Percentiles rank a stretch among this genome's conserved stretches.
These are phyloP conservation scores for Pseudochirops cupreus DNA, from an alignment of 2,797 vertebrate genomes.

Conservation along the genomic window DNA sequence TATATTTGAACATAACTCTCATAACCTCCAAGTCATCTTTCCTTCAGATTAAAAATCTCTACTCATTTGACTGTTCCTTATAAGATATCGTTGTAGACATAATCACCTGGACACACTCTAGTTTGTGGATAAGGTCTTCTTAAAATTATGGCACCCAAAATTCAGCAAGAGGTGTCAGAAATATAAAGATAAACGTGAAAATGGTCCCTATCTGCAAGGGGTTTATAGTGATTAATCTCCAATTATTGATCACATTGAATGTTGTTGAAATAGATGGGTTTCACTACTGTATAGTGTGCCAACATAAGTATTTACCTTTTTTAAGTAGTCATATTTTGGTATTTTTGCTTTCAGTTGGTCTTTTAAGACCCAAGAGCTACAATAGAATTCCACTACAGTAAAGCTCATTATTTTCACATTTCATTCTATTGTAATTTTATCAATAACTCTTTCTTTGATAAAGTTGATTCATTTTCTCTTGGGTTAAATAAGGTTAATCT, in stretches of 20 bases:
- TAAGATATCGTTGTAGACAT: background rate
- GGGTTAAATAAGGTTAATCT: slow-evolving; percentile 24
- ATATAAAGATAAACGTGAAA: background rate
- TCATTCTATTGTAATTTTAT: background rate
- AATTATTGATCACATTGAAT: background rate
- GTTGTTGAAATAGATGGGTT: background rate
- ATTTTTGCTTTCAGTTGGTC: background rate
- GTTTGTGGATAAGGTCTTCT: background rate
- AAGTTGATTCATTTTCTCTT: background rate
- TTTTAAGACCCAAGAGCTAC: background rate
- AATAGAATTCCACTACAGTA: slow-evolving; percentile 7
- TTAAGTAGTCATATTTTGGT: background rate
- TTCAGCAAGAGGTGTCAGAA: background rate
- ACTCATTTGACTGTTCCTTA: background rate
- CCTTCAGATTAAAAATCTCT: background rate
- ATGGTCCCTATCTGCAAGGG: background rate
- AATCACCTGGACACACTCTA: background rate
- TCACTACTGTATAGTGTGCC: background rate
- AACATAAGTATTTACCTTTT: background rate
- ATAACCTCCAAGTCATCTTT: background rate
- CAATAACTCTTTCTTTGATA: background rate
- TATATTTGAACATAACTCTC: background rate
- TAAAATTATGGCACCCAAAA: background rate
- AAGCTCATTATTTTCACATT: background rate
- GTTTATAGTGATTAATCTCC: background rate